phyloP scores from a whole-genome alignment of 2,888 invertebrate species.

The Carabus problematicus region DNA sequence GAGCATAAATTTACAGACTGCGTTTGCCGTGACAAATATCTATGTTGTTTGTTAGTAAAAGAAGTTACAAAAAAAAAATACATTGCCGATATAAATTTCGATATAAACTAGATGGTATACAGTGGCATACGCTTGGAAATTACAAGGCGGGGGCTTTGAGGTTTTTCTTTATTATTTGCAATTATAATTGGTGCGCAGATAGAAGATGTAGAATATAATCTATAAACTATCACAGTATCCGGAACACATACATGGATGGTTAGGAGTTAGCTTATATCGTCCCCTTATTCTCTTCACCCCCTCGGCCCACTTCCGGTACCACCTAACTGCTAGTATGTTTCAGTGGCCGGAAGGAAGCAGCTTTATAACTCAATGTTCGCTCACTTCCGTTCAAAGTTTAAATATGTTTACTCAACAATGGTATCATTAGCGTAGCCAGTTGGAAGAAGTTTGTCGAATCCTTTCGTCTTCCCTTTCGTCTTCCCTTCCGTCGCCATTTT shows the following conservation, averaged over 20 bases:
- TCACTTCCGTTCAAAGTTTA: constrained; percentile 26
- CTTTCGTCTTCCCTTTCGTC: constrained; percentile 1
- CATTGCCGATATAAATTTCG: constrained; percentile 34
- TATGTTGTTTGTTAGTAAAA: constrained; percentile 33
- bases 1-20: constrained; percentile 19
- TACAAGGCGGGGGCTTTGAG: background rate
- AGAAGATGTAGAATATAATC: no score
- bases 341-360: constrained; percentile 14
- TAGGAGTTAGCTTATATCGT: background rate
- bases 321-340: constrained; percentile 1
- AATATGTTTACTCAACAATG: constrained; percentile 37
- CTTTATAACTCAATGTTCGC: background rate
- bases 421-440: constrained; percentile 32
- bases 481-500: no score
- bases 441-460: constrained; percentile 25
- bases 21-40: constrained; percentile 21
- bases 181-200: no score
- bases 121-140: background rate
- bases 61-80: constrained; percentile 28
- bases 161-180: no score
- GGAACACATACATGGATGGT: no score
- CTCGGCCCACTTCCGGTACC: background rate
- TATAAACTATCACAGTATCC: no score
- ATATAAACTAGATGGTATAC: constrained; percentile 25
- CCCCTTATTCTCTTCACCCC: background rate